Conservation (phyloP, 2,888 invertebrate genomes). For the Gerris lacustris region DNA sequence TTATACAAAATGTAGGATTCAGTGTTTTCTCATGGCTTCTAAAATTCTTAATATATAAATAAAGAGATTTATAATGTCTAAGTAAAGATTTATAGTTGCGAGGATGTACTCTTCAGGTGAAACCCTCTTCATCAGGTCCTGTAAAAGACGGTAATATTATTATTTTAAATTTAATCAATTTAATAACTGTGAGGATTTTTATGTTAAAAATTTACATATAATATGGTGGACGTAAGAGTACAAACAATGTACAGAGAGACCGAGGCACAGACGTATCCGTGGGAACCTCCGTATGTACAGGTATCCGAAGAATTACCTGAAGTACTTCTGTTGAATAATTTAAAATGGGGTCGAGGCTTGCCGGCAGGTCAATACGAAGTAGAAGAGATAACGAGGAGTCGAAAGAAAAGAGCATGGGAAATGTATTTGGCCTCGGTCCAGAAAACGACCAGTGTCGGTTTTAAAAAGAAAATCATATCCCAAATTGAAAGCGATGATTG, state of each 20-base stretch:
- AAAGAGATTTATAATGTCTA: conserved; percentile 79
- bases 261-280: conserved; percentile 15
- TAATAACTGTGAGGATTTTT: not conserved
- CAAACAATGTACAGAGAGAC: conserved; percentile 14
- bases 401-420: too few relatives aligned
- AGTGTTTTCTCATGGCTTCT: conserved; percentile 32
- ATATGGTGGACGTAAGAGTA: too few relatives aligned
- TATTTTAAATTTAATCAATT: not conserved
- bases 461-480: too few relatives aligned
- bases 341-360: too few relatives aligned
- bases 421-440: too few relatives aligned
- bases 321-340: not conserved
- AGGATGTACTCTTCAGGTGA: conserved; percentile 80
- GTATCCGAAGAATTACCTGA: conserved; percentile 11
- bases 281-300: conserved; percentile 11
- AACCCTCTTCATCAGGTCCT: conserved; percentile 62
- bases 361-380: too few relatives aligned
- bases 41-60: conserved; percentile 64
- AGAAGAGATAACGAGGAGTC: too few relatives aligned
- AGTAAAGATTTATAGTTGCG: conserved; percentile 71
- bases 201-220: not conserved
- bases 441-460: too few relatives aligned
- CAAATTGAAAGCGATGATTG: too few relatives aligned
- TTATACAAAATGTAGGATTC: not conserved
- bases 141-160: conserved; percentile 27